These are phyloP conservation scores for Anguilla pacifica DNA, from an alignment of 2,797 vertebrate genomes.

Conservation along the genomic window DNA sequence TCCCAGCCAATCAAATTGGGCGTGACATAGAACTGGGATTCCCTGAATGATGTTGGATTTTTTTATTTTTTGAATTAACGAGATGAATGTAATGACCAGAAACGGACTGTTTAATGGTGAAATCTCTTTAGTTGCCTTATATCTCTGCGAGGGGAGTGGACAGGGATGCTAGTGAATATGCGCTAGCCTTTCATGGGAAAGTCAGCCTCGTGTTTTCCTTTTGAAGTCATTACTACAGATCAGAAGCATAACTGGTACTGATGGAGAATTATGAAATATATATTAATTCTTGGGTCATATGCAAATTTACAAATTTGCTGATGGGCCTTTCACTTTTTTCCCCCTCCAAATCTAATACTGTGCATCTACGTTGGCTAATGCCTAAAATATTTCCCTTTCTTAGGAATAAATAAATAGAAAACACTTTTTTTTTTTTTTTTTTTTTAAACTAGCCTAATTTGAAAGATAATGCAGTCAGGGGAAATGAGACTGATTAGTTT, in stretches of 20 bases:
- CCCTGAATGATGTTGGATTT: neutral
- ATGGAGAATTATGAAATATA: neutral
- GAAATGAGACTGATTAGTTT: too few species aligned
- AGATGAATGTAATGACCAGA: neutral
- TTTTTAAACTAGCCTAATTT: too few species aligned
- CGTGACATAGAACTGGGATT: too few species aligned
- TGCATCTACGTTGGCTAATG: too few species aligned
- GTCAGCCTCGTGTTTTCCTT: neutral
- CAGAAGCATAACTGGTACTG: neutral
- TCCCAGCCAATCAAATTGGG: too few species aligned
- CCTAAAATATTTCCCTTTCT: too few species aligned
- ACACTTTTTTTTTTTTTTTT: too few species aligned
- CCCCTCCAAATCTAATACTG: too few species aligned
- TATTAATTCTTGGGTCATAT: neutral
- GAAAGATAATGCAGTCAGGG: too few species aligned
- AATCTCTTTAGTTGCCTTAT: neutral
- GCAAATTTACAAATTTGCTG: neutral
- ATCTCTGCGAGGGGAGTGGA: neutral
- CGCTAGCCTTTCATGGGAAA: neutral
- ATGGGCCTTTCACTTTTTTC: too few species aligned
- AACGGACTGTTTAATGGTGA: neutral
- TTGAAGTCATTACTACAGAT: neutral
- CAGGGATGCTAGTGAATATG: neutral
- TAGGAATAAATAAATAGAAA: too few species aligned
- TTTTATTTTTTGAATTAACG: neutral